These are phyloP conservation scores for Epinotia demarniana DNA, from an alignment of 2,888 invertebrate genomes.

Conservation along the genomic window DNA sequence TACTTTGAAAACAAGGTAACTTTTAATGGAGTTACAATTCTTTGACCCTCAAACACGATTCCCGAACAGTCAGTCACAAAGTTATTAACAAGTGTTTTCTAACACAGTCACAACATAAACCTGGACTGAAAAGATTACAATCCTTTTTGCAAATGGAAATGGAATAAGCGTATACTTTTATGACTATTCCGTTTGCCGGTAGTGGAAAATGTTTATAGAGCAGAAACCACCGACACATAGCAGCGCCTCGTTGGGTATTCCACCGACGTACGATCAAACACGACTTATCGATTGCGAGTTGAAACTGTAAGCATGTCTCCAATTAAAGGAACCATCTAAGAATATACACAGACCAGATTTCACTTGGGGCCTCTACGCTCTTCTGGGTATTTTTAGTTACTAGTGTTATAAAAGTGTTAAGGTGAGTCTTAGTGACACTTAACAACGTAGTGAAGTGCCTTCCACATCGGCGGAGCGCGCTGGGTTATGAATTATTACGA, in stretches of 20 bases:
- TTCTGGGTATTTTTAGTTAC: slow-evolving; percentile 52
- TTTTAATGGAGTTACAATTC: slow-evolving; percentile 82
- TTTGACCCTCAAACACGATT: slow-evolving; percentile 69
- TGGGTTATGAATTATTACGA: slow-evolving; percentile 72
- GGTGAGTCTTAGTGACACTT: slow-evolving; percentile 68
- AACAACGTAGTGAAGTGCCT: slow-evolving; percentile 71
- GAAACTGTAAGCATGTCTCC: slow-evolving; percentile 67
- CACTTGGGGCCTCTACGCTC: slow-evolving; percentile 33
- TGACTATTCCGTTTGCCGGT: not conserved
- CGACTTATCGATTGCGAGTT: slow-evolving; percentile 70
- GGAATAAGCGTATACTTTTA: not conserved
- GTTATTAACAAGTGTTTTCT: slow-evolving; percentile 41
- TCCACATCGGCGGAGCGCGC: slow-evolving; percentile 59
- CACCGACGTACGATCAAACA: slow-evolving; percentile 64
- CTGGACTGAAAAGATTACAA: slow-evolving; percentile 3
- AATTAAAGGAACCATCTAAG: slow-evolving; percentile 63
- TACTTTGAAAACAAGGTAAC: slow-evolving; percentile 79
- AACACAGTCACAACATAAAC: slow-evolving; percentile 22
- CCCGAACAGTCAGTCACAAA: slow-evolving; percentile 49
- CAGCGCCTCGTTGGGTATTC: slow-evolving; percentile 60
- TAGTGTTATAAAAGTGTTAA: slow-evolving; percentile 67
- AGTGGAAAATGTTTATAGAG: slow-evolving; percentile 49
- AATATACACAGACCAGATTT: slow-evolving; percentile 52
- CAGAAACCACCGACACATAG: slow-evolving; percentile 48
- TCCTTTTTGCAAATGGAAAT: not conserved